Evolutionary conservation across 2,113 vertebrate genomes (phyloP).

Genomic region (Cygnus buccinator): DNA sequence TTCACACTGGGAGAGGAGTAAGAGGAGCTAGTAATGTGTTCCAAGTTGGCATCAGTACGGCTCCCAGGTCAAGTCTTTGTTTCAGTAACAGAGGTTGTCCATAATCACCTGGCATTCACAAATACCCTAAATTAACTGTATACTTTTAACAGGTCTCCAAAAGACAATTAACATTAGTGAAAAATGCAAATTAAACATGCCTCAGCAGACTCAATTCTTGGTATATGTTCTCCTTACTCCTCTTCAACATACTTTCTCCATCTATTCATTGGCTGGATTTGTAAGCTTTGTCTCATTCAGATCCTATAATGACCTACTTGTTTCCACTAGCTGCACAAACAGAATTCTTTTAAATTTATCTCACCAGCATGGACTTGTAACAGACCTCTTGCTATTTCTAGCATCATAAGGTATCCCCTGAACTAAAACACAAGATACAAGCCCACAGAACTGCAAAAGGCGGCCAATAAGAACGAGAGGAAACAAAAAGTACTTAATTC

Average conservation of each 20-base stretch:
- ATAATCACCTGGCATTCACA: background rate
- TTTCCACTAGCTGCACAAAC: background rate
- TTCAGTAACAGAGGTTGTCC: background rate
- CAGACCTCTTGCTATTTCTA: background rate
- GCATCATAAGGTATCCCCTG: background rate
- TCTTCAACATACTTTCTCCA: background rate
- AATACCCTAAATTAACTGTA: background rate
- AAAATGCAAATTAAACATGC: background rate
- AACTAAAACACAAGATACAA: background rate
- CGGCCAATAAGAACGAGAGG: background rate
- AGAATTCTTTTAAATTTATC: background rate
- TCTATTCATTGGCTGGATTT: background rate
- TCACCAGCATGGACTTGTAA: background rate
- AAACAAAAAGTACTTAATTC: background rate
- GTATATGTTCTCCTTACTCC: background rate
- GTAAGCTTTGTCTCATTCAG: background rate
- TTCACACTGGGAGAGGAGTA: background rate
- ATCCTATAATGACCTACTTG: background rate
- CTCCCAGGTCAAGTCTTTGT: background rate
- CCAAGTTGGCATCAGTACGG: background rate
- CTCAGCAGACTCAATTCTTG: background rate
- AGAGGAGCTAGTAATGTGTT: background rate
- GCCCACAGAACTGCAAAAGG: background rate
- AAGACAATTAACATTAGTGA: background rate
- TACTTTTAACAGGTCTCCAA: background rate